Evolutionary conservation across 2,888 invertebrate genomes (phyloP).

Genomic region (Theretra japonica): DNA sequence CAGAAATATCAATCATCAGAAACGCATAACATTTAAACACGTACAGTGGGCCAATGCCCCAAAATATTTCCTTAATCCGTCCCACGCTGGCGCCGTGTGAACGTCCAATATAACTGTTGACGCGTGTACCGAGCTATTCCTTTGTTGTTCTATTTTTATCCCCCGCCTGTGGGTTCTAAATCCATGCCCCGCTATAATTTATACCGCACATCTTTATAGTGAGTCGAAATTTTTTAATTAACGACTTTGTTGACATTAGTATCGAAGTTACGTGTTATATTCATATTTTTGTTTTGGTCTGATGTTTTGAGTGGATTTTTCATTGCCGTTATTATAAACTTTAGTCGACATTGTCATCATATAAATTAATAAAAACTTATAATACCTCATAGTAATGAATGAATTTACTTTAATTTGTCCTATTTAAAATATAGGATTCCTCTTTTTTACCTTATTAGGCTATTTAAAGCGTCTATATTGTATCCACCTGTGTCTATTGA

Average conservation of each 20-base stretch:
- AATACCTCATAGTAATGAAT: too few relatives aligned
- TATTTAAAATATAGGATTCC: too few relatives aligned
- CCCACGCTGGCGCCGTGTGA: background rate
- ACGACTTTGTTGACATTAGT: constrained; percentile 11
- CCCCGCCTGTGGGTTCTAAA: background rate
- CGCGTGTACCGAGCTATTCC: constrained; percentile 27
- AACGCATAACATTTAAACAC: background rate
- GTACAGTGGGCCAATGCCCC: background rate
- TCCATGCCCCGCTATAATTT: background rate
- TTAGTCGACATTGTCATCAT: too few relatives aligned
- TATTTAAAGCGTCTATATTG: too few relatives aligned
- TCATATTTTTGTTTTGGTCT: background rate
- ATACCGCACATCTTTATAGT: background rate
- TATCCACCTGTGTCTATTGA: too few relatives aligned
- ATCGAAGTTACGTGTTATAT: background rate
- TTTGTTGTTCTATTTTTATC: constrained; percentile 32
- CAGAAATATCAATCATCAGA: too few relatives aligned
- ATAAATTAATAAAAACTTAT: too few relatives aligned
- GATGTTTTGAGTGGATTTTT: background rate
- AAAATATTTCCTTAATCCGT: background rate
- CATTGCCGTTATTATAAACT: background rate
- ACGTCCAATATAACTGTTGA: constrained; percentile 30
- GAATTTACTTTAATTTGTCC: too few relatives aligned
- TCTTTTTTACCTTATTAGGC: too few relatives aligned
- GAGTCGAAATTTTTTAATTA: background rate